phyloP scores from a whole-genome alignment of 2,888 invertebrate species.

The Biston stratarius region DNA sequence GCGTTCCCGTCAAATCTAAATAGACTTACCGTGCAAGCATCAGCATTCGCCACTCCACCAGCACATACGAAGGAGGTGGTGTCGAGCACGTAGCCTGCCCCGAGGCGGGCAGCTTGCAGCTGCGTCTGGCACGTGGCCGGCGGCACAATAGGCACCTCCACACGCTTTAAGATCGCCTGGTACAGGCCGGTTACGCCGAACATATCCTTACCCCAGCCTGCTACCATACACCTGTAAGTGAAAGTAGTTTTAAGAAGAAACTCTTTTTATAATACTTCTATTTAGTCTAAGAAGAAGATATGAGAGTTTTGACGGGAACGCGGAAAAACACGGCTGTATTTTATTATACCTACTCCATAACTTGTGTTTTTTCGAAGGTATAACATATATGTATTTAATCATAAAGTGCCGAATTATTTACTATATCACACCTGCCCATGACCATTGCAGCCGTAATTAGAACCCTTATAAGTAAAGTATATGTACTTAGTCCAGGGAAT shows the following conservation, averaged over 20 bases:
- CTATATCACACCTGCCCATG: no score
- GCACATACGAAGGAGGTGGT: conserved; percentile 91
- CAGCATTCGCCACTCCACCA: conserved; percentile 91
- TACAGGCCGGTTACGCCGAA: conserved; percentile 87
- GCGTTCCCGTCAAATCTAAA: no score
- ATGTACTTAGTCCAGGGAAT: no score
- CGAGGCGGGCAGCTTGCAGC: conserved; percentile 88
- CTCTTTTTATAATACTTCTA: no score
- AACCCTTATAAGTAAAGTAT: no score
- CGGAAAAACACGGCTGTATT: no score
- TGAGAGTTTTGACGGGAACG: neutral
- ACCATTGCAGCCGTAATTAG: no score
- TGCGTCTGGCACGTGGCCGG: conserved; percentile 88
- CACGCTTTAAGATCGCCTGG: conserved; percentile 90
- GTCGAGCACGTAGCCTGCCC: conserved; percentile 87
- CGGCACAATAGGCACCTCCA: conserved; percentile 90
- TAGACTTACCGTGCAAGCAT: conserved; percentile 88
- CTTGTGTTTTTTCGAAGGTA: no score
- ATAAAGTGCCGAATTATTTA: no score
- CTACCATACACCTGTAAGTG: conserved; percentile 86
- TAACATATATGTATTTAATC: no score
- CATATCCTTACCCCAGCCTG: conserved; percentile 96
- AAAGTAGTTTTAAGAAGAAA: neutral
- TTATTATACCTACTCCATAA: no score
- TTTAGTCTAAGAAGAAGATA: neutral